Evolutionary conservation across 1,140 invertebrate genomes (phyloP), one percentile per base, ranked within the genome.

Genomic region (Solenopsis invicta): DNA sequence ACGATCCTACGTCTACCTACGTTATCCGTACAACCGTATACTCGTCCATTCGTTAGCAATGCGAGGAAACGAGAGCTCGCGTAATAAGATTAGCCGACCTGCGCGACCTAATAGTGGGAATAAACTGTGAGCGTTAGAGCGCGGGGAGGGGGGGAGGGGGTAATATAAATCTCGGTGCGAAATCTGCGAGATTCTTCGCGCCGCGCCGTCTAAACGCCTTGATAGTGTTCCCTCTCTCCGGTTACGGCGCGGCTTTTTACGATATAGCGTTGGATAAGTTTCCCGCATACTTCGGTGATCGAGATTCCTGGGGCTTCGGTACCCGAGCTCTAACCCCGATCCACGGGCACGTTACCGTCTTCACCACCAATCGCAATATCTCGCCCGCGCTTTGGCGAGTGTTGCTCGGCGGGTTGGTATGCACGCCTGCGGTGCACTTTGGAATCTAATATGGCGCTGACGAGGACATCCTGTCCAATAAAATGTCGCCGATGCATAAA

Each of bases 381-480:
- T 91, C 82, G 82, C 82, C 71, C 54, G 54, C 74, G 54, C 88
- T 89, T 91, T 88, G 86, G 75, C 77, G 82, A 86, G 82, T 76
- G 78, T 66, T 88, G 61, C 54, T 41, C 69, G 75, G 34, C 78
- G 29, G 78, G 69, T 77, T 77, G 81, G 82, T 82, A 90, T 91
- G 81, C 82, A 69, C 69, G 56, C 52, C 56, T 91, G 90, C 72
- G 88, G 90, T 91, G 64, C 87, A 86, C 85, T 91, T 91, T 86
- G 90, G 91, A 92, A 92, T 92, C 90, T 91, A 92, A 91, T 91
- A 92, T 92, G 85, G 87, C 88, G 91, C 91, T 90, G 89, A 90
- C 87, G 84, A 88, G 88, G 74, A 88, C 84, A 71, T 54, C 85
- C 86, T 86, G 89, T 89, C 90, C 87, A 92, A 92, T 92, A 92